Percentiles rank a stretch among this genome's conserved stretches.
These are phyloP conservation scores for Pseudopodoces humilis DNA, from an alignment of 2,113 vertebrate species.

Conservation along the genomic window DNA sequence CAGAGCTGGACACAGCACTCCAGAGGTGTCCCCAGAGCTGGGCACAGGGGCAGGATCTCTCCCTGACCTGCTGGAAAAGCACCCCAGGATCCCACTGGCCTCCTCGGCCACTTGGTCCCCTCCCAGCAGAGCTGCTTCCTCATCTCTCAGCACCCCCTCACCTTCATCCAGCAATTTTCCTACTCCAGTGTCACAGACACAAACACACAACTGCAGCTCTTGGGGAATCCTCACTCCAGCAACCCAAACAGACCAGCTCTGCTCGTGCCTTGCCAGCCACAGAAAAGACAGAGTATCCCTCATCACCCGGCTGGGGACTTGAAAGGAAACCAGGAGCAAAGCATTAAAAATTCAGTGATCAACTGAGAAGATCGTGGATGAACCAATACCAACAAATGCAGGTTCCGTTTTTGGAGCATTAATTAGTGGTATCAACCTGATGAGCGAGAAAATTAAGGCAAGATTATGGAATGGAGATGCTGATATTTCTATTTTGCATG, in stretches of 20 bases:
- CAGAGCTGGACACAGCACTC: background rate
- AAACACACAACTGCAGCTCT: background rate
- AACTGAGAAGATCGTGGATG: background rate
- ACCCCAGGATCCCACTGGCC: background rate
- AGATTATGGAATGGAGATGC: constrained; percentile 25
- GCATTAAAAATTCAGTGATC: background rate
- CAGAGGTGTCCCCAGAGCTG: background rate
- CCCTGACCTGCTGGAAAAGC: background rate
- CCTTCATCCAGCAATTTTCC: background rate
- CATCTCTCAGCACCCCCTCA: background rate
- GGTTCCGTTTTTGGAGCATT: constrained; percentile 8
- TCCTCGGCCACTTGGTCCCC: background rate
- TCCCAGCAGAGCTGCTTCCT: background rate
- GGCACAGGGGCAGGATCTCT: background rate
- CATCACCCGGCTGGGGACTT: background rate
- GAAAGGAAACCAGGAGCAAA: background rate
- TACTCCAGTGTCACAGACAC: background rate
- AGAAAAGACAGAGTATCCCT: background rate
- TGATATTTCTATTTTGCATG: constrained; percentile 14
- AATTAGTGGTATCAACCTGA: constrained; percentile 38
- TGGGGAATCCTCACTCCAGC: background rate
- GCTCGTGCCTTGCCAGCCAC: background rate
- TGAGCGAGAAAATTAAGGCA: constrained; percentile 23
- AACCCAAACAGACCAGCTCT: background rate
- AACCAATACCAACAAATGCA: background rate